phyloP scores from a whole-genome alignment of 2,113 vertebrate genomes.

The Crypturellus undulatus region DNA sequence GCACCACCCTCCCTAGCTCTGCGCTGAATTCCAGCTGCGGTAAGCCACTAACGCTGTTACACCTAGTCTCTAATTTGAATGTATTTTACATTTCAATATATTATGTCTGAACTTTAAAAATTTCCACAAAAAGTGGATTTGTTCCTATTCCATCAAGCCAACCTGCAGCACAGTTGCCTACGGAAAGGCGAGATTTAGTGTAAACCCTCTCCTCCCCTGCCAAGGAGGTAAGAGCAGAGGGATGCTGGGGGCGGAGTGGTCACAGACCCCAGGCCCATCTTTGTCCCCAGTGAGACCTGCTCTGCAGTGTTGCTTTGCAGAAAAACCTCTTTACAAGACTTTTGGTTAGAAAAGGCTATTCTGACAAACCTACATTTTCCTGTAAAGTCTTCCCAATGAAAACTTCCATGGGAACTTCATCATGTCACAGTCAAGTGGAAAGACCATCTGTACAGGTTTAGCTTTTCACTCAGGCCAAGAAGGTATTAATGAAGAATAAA shows the following conservation, averaged over 20 bases:
- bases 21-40: constrained; percentile 43
- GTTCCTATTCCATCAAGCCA: neutral
- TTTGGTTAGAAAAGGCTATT: neutral
- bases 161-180: neutral
- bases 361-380: neutral
- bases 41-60: constrained; percentile 55
- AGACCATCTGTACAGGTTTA: neutral
- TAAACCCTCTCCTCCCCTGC: neutral
- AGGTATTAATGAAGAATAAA: neutral
- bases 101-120: constrained; percentile 16
- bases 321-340: neutral
- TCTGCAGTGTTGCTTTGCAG: neutral
- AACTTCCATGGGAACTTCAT: neutral
- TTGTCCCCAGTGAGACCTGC: neutral
- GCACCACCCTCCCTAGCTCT: neutral
- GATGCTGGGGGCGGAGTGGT: accelerated
- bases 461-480: neutral
- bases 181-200: neutral
- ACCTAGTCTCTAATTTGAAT: constrained; percentile 63
- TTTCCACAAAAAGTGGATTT: constrained; percentile 8
- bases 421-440: neutral
- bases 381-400: neutral
- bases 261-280: accelerated
- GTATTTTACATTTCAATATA: constrained; percentile 55
- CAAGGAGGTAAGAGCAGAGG: neutral